phyloP scores from a whole-genome alignment of 2,888 invertebrate genomes.

The Mythimna vitellina region DNA sequence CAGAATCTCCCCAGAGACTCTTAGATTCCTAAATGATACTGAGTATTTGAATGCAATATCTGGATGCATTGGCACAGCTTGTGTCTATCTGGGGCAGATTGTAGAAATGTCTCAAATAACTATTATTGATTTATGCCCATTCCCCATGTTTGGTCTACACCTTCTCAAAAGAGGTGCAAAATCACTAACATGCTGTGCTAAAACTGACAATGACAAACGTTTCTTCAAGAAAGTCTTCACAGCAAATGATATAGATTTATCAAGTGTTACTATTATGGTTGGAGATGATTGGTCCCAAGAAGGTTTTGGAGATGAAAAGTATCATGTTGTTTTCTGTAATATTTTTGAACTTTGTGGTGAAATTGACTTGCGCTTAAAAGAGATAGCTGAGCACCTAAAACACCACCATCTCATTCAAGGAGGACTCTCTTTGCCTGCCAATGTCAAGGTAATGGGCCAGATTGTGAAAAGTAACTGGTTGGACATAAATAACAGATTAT shows the following conservation, averaged over 20 bases:
- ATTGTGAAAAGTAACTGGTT: conserved; percentile 92
- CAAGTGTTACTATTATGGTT: conserved; percentile 80
- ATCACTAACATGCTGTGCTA: conserved; percentile 84
- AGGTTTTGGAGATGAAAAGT: conserved; percentile 75
- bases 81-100: conserved; percentile 82
- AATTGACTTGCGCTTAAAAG: conserved; percentile 81
- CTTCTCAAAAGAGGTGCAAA: conserved; percentile 88
- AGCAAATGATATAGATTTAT: conserved; percentile 80
- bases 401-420: conserved; percentile 79
- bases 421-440: conserved; percentile 89
- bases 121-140: conserved; percentile 91
- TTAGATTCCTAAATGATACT: conserved; percentile 88
- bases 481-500: conserved; percentile 89
- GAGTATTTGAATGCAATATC: conserved; percentile 83
- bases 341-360: conserved; percentile 91
- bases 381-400: conserved; percentile 74
- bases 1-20: conserved; percentile 76
- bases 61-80: conserved; percentile 78
- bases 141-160: conserved; percentile 91
- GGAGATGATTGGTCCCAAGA: conserved; percentile 77
- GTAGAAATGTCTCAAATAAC: conserved; percentile 75
- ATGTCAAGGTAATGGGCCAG: conserved; percentile 88
- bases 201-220: conserved; percentile 77
- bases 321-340: conserved; percentile 90
- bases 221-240: conserved; percentile 84